Evolutionary conservation across 2,797 vertebrate genomes (phyloP).

Genomic region (Cyclura pinguis): DNA sequence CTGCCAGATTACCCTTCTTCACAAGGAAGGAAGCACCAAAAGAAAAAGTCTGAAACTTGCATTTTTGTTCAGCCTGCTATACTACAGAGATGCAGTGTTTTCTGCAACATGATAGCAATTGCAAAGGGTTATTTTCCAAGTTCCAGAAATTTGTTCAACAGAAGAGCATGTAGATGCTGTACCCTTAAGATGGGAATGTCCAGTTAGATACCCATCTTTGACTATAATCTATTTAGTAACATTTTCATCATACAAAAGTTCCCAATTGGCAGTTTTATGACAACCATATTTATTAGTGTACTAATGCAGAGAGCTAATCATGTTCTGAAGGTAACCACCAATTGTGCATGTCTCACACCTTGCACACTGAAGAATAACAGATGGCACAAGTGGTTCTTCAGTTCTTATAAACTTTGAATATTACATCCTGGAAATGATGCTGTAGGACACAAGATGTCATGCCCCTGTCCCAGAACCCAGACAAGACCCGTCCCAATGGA

Average conservation of each 20-base stretch:
- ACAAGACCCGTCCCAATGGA: too few species aligned
- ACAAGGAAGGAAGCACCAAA: background rate
- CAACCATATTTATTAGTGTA: too few species aligned
- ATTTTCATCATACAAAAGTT: too few species aligned
- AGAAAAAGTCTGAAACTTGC: background rate
- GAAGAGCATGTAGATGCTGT: background rate
- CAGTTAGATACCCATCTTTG: too few species aligned
- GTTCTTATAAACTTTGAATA: too few species aligned
- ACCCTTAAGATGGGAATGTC: too few species aligned
- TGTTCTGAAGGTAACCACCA: background rate
- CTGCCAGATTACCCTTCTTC: constrained; percentile 4
- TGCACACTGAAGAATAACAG: background rate
- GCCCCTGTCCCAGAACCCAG: too few species aligned
- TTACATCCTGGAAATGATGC: background rate
- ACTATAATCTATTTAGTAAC: too few species aligned
- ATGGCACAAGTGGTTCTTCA: background rate
- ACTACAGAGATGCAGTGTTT: background rate
- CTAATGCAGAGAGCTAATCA: background rate
- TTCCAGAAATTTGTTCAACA: background rate
- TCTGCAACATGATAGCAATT: background rate
- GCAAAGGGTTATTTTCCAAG: background rate
- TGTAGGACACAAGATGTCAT: background rate
- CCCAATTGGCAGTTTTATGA: too few species aligned
- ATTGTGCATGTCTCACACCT: background rate
- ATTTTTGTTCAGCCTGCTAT: background rate